Conservation (phyloP, 2,797 vertebrate species). For the Esox lucius region DNA sequence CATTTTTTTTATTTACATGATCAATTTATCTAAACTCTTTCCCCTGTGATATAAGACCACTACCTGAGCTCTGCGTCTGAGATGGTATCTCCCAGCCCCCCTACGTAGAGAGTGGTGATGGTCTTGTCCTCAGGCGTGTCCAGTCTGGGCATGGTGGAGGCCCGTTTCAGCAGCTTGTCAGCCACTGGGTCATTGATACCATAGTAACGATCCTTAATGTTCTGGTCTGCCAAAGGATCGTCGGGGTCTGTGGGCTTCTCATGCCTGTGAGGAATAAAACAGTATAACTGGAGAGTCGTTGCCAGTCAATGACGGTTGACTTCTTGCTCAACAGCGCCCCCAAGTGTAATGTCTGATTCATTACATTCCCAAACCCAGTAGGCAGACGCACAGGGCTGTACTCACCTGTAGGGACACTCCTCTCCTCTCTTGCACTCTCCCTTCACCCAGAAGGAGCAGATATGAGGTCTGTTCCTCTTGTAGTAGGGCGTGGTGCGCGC, state of each 20-base stretch:
- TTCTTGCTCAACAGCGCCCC: conserved; percentile 17
- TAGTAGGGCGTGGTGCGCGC: conserved; percentile 97
- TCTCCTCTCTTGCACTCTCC: conserved; percentile 98
- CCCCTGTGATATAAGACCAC: background rate
- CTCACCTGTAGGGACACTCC: conserved; percentile 96
- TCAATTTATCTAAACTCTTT: background rate
- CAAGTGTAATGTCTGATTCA: background rate
- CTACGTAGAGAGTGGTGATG: conserved; percentile 95
- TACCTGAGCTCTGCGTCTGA: conserved; percentile 95
- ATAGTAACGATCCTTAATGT: conserved; percentile 98
- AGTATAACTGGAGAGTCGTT: background rate
- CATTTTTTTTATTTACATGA: background rate
- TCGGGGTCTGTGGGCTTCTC: conserved; percentile 98
- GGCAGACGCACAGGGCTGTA: background rate
- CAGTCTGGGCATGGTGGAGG: conserved; percentile 94
- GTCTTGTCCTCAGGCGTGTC: conserved; percentile 96
- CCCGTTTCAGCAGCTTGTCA: conserved; percentile 93
- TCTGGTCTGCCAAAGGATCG: conserved; percentile 96
- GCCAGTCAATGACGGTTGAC: background rate
- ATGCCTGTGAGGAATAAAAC: conserved; percentile 72
- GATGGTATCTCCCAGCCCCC: conserved; percentile 93
- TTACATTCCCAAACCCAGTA: conserved; percentile 5
- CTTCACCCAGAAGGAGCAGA: conserved; percentile 99
- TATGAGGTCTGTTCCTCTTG: conserved; percentile 97
- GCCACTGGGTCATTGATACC: conserved; percentile 98